Evolutionary conservation across 2,113 vertebrate genomes (phyloP).

Genomic region (human): GRCh38 chr6:30640001-30640500

Average conservation of each 20-base stretch:
- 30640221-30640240: not conserved
- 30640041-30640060: too few species aligned
- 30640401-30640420: constrained; percentile 91
- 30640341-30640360: not conserved
- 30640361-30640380: constrained; percentile 85
- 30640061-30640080: too few species aligned
- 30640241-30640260: not conserved
- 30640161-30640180: not conserved
- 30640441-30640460: constrained; percentile 76
- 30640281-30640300: not conserved
- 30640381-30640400: constrained; percentile 96
- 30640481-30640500: not conserved
- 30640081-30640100: too few species aligned
- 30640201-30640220: not conserved
- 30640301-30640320: not conserved
- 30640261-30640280: not conserved
- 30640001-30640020: too few species aligned
- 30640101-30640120: too few species aligned
- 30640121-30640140: too few species aligned
- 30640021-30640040: too few species aligned
- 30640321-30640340: not conserved
- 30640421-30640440: constrained; percentile 85
- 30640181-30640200: not conserved
- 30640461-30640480: constrained; percentile 49
- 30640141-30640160: not conserved